Base-by-base conservation (phyloP, 2,888 invertebrate genomes). In the Drosophila mimetica region DNA sequence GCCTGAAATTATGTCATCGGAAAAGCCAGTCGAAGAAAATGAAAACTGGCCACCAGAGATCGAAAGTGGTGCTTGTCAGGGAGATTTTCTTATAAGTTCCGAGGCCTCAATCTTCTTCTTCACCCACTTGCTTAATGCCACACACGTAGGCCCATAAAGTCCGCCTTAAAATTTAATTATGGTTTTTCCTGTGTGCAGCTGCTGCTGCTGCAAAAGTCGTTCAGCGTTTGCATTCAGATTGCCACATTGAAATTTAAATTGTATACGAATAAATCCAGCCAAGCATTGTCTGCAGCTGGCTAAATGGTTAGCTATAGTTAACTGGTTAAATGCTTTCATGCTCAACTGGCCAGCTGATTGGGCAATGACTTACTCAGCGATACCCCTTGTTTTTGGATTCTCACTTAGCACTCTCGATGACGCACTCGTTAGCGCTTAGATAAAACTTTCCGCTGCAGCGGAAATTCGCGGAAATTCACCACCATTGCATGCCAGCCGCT, bases 1-100 rank as follows among this genome's bases (percentile, higher is more conserved):
- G 74, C 70, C 57, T 73, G 74, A 76, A 86, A 86, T 87, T 87
- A 87, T 87, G 87, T 87, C 86, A 87, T 87, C 83, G 85, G 81
- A 86, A 85, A 85, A 85, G 71, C 74, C 71, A 60, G 63, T 39
- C 46, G 46, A 66, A 50, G 76, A 76, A 76, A 80, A 81, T 61
- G 51, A 69, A 77, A 80, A 59, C 48, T 48, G 36, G 16, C 25
- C 22, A 14, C 25, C 39, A 53, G 70, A 78, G 74, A 76, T 75
- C 71, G 80, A 84, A 85, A 85, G 77, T 79, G 42, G 36, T 36
- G 50, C 50, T 25, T n/a, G 36, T 48, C 34, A 36, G 18, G 44
- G 37, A n/a, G 20, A 16, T 39, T 7, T 25, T 81, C 82, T 82
- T 69, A 57, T 50, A 9, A 8, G 14, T 14, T 34, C 13, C 44